phyloP scores from a whole-genome alignment of 2,797 vertebrate genomes.

The Ibycter americanus region DNA sequence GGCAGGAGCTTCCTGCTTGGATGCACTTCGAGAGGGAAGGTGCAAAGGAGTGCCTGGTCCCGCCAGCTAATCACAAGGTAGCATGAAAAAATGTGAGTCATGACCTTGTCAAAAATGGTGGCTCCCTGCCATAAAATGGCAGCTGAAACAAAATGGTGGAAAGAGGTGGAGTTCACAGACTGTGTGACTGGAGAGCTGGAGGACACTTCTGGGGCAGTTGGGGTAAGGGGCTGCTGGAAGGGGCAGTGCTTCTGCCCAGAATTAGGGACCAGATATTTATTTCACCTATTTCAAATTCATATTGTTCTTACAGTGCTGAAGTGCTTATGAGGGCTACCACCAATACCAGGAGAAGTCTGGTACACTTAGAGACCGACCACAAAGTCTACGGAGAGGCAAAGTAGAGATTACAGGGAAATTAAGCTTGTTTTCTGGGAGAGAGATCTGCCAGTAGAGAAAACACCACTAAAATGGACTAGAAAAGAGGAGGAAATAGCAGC shows the following conservation, averaged over 20 bases:
- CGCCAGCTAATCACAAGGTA: not conserved
- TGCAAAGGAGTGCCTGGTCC: rapidly evolving
- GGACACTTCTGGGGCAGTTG: not conserved
- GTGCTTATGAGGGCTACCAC: not conserved
- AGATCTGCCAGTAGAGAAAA: no score
- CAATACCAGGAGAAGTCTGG: not conserved
- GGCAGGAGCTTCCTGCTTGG: not conserved
- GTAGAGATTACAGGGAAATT: not conserved
- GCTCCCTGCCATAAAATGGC: not conserved
- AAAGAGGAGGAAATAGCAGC: not conserved
- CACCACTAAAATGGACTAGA: not conserved
- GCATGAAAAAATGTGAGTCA: not conserved
- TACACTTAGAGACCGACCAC: not conserved
- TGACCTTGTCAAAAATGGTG: not conserved
- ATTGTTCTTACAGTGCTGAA: not conserved
- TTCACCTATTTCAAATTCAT: not conserved
- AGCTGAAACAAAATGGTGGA: not conserved
- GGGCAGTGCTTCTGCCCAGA: rapidly evolving
- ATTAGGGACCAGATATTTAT: not conserved
- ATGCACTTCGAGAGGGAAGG: not conserved
- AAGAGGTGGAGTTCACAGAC: not conserved
- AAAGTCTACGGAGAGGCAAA: not conserved
- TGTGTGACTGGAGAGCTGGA: rapidly evolving
- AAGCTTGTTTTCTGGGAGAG: not conserved
- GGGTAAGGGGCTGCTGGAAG: not conserved